These are phyloP conservation scores for Daboia siamensis DNA, from an alignment of 2,113 vertebrate species.

Conservation along the genomic window DNA sequence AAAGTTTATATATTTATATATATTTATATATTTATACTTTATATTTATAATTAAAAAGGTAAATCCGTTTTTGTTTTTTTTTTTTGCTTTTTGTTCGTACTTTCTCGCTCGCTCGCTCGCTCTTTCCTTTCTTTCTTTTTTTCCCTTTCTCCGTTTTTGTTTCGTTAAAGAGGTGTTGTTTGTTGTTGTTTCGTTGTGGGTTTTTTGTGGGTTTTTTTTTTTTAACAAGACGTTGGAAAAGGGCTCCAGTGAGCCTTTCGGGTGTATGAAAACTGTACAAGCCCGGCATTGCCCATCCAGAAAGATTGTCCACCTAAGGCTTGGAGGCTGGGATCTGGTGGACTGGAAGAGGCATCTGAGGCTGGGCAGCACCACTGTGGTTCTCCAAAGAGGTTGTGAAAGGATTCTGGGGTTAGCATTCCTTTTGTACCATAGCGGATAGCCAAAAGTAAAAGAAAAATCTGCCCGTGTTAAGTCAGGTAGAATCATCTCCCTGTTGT, in stretches of 20 bases:
- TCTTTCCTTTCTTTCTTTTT: background rate
- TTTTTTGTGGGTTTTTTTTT: background rate
- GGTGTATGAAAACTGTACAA: conserved; percentile 80
- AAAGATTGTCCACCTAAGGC: conserved; percentile 42
- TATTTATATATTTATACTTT: conserved; percentile 76
- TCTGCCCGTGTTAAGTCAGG: conserved; percentile 33
- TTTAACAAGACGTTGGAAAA: conserved; percentile 67
- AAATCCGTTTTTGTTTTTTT: conserved; percentile 65
- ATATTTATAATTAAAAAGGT: conserved; percentile 82
- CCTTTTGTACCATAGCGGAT: background rate
- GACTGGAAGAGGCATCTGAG: conserved; percentile 46
- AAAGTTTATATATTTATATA: conserved; percentile 79
- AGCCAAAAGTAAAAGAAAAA: conserved; percentile 10
- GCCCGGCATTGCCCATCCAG: background rate
- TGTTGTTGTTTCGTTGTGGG: background rate
- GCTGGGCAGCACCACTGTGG: conserved; percentile 68
- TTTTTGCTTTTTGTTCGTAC: background rate
- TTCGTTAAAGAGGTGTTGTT: background rate
- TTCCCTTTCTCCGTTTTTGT: background rate
- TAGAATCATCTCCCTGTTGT: background rate
- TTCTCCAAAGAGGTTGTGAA: conserved; percentile 57
- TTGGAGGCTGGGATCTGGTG: conserved; percentile 25
- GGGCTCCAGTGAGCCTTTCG: conserved; percentile 65
- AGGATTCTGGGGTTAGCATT: background rate
- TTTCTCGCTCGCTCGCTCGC: background rate